A percentile compares a stretch with the other conserved stretches of the same genome.
Evolutionary conservation across 2,888 invertebrate genomes (phyloP).

Genomic region (Belgica antarctica): DNA sequence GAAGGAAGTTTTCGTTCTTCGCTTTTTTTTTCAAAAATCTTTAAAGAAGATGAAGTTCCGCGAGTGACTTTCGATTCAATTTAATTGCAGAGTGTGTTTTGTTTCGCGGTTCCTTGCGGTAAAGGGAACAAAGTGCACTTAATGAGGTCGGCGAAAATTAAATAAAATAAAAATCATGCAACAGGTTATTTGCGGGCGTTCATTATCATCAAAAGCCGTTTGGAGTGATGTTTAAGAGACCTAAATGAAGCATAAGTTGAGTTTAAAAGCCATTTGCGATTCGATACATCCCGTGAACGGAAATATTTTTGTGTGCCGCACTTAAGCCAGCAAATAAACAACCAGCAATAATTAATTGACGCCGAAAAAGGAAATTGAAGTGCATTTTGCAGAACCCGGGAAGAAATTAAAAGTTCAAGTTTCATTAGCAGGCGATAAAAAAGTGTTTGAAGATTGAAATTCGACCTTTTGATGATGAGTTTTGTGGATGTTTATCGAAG

Average conservation of each 20-base stretch:
- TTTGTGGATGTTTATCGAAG: background rate
- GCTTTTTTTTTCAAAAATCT: background rate
- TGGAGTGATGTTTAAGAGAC: background rate
- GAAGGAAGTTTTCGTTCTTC: background rate
- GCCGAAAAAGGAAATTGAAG: background rate
- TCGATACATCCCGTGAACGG: background rate
- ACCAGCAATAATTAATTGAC: too few species aligned
- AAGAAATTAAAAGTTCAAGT: background rate
- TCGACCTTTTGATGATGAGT: slow-evolving; percentile 6
- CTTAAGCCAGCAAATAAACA: background rate
- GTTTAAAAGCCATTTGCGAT: background rate
- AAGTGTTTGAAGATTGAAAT: background rate
- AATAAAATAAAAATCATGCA: background rate
- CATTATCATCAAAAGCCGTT: slow-evolving; percentile 23
- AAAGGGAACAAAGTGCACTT: background rate
- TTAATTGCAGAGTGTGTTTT: slow-evolving; percentile 37
- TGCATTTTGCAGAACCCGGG: too few species aligned
- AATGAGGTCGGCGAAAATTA: background rate
- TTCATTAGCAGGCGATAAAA: slow-evolving; percentile 12
- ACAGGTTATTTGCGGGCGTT: slow-evolving; percentile 17
- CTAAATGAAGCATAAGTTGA: background rate
- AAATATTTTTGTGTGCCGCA: background rate
- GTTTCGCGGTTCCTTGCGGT: background rate
- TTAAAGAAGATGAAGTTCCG: slow-evolving; percentile 8
- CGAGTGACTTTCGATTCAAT: slow-evolving; percentile 28